Evolutionary conservation across 1,140 invertebrate species (phyloP).

Genomic region (Triops cancriformis): DNA sequence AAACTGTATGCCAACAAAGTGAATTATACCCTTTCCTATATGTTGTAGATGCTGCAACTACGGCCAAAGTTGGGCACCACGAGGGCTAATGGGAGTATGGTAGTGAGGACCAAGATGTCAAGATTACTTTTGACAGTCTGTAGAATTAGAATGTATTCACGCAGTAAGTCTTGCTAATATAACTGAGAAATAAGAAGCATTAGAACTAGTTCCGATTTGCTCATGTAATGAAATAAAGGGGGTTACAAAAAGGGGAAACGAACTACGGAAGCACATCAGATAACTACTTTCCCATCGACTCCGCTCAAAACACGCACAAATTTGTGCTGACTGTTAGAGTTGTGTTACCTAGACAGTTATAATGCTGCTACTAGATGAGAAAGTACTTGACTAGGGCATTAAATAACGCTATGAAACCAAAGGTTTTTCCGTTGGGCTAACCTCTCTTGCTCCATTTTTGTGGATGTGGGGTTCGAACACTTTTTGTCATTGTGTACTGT

Average conservation of each 20-base stretch:
- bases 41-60: too few species aligned
- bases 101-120: too few species aligned
- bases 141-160: too few species aligned
- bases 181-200: background rate
- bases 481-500: background rate
- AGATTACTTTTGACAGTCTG: too few species aligned
- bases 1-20: too few species aligned
- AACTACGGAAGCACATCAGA: constrained; percentile 4
- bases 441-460: background rate
- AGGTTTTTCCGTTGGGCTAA: background rate
- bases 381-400: constrained; percentile 13
- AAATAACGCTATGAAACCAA: background rate
- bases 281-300: constrained; percentile 5
- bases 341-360: background rate
- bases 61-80: too few species aligned
- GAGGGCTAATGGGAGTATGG: too few species aligned
- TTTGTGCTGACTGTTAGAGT: background rate
- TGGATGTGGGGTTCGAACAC: background rate
- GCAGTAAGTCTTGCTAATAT: too few species aligned
- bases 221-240: background rate
- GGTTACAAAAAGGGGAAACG: background rate
- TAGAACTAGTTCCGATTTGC: background rate
- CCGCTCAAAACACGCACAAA: constrained; percentile 5
- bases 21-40: too few species aligned
- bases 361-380: constrained; percentile 9